Conservation (phyloP, 2,888 invertebrate species). For the Kryphioiulus occultus region DNA sequence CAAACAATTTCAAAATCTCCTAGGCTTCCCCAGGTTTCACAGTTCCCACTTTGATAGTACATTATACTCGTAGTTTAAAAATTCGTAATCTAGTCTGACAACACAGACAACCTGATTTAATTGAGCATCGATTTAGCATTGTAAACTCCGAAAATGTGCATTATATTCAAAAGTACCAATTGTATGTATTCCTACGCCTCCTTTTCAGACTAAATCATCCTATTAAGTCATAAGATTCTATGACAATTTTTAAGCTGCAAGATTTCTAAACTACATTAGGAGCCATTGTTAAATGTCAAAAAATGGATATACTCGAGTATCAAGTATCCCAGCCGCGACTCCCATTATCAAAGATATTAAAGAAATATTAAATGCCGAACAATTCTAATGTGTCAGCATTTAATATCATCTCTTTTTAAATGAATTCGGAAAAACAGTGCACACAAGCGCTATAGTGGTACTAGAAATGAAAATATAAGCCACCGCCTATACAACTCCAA, state of each 20-base stretch:
- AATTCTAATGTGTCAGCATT: slow-evolving; percentile 20
- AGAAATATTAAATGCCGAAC: slow-evolving; percentile 15
- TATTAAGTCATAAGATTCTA: neutral
- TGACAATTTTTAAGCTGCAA: neutral
- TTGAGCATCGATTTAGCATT: too few relatives aligned
- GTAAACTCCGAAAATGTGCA: too few relatives aligned
- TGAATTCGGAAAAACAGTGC: neutral
- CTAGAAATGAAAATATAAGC: neutral
- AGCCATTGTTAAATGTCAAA: neutral
- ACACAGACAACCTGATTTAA: neutral
- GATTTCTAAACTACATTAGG: neutral
- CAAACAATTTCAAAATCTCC: too few relatives aligned
- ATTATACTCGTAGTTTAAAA: too few relatives aligned
- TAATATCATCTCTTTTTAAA: slow-evolving; percentile 23
- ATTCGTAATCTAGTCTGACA: too few relatives aligned
- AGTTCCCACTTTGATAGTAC: too few relatives aligned
- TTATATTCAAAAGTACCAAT: neutral
- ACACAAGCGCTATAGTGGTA: neutral
- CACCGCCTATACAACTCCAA: neutral
- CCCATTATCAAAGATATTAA: neutral
- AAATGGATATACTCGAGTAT: neutral
- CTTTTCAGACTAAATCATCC: neutral
- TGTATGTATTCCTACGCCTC: neutral
- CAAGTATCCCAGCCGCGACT: neutral
- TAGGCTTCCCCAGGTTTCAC: too few relatives aligned